Evolutionary conservation across 2,888 invertebrate genomes (phyloP).

Genomic region (Drosophila maculinotata): DNA sequence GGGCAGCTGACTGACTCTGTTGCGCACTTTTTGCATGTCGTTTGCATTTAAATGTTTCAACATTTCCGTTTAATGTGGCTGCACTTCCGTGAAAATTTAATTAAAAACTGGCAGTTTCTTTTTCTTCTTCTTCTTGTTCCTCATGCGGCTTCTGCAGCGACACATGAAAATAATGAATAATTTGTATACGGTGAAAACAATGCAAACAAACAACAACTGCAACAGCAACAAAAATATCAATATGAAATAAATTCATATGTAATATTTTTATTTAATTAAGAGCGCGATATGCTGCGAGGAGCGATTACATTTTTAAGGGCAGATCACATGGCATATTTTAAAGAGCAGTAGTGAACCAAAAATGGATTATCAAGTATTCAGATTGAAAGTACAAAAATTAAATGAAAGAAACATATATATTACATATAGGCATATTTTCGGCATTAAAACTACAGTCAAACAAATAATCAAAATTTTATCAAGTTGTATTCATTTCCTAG

Average conservation of each 20-base stretch:
- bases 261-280: constrained; percentile 68
- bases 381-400: too few species aligned
- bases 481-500: too few species aligned
- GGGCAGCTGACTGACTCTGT: constrained; percentile 7
- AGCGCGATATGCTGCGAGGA: constrained; percentile 33
- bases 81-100: constrained; percentile 80
- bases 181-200: constrained; percentile 26
- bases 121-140: constrained; percentile 9
- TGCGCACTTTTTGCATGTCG: constrained; percentile 17
- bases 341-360: not conserved
- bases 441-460: too few species aligned
- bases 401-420: too few species aligned
- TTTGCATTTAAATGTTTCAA: constrained; percentile 69
- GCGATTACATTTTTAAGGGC: constrained; percentile 17
- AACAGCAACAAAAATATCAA: constrained; percentile 8
- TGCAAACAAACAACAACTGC: constrained; percentile 12
- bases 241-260: constrained; percentile 34
- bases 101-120: constrained; percentile 76
- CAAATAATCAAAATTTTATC: too few species aligned
- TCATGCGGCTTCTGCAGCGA: constrained; percentile 31
- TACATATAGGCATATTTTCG: too few species aligned
- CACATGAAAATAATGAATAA: constrained; percentile 53
- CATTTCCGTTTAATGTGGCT: constrained; percentile 76
- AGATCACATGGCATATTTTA: not conserved
- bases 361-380: not conserved